Percentiles rank a stretch among this genome's conserved stretches.
Conservation (phyloP, 2,888 invertebrate species). For the Meliscaeva auricollis region DNA sequence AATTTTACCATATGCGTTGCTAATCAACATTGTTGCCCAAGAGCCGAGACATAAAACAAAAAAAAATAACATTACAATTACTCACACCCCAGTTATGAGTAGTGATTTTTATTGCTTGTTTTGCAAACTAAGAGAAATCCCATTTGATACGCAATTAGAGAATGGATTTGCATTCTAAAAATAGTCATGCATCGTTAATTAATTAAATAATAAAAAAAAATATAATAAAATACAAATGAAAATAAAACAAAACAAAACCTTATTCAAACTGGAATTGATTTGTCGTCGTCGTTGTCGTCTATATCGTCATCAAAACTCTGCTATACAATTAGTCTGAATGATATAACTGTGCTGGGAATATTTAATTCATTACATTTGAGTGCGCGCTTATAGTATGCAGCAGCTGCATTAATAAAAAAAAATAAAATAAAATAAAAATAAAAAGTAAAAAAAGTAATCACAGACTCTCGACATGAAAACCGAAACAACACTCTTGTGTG, state of each 20-base stretch:
- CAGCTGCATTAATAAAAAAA: slow-evolving; percentile 21
- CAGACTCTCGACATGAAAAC: slow-evolving; percentile 17
- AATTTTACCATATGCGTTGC: not conserved
- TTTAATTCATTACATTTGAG: slow-evolving; percentile 41
- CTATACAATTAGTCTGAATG: slow-evolving; percentile 28
- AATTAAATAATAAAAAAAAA: slow-evolving; percentile 37
- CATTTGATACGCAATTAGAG: slow-evolving; percentile 50
- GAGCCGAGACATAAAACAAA: not conserved
- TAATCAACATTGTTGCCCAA: slow-evolving; percentile 27
- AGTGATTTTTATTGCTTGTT: slow-evolving; percentile 23
- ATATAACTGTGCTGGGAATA: slow-evolving; percentile 52
- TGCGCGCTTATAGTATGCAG: not conserved
- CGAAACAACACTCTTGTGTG: slow-evolving; percentile 43
- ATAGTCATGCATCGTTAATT: slow-evolving; percentile 64
- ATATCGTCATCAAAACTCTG: slow-evolving; percentile 12
- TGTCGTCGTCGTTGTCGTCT: slow-evolving; percentile 15
- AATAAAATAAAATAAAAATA: no score
- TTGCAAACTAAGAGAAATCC: slow-evolving; percentile 32
- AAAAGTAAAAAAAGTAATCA: slow-evolving; percentile 8
- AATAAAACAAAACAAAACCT: slow-evolving; percentile 36
- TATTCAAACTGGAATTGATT: slow-evolving; percentile 25
- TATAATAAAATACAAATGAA: not conserved
- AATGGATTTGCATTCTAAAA: slow-evolving; percentile 61
- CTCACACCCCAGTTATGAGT: slow-evolving; percentile 41
- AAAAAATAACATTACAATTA: slow-evolving; percentile 27